A percentile compares a stretch with the other conserved stretches of the same genome.
Evolutionary conservation across 1,140 invertebrate species (phyloP).

Genomic region (Drosophila eugracilis): DNA sequence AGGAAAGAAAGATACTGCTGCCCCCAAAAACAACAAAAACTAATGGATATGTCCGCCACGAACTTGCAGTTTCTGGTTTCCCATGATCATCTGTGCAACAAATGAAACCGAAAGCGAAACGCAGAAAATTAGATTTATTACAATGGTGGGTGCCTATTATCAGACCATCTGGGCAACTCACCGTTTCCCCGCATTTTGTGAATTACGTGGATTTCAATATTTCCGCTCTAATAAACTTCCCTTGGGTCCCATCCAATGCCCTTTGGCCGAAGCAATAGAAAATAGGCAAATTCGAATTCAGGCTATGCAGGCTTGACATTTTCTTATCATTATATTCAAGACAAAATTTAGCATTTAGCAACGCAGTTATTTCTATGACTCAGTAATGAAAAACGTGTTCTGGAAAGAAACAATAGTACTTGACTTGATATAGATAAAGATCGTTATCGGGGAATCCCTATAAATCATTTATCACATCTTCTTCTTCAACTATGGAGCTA

Average conservation of each 20-base stretch:
- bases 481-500: background rate
- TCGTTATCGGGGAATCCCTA: background rate
- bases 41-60: constrained; percentile 41
- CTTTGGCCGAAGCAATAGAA: background rate
- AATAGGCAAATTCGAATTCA: background rate
- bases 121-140: constrained; percentile 32
- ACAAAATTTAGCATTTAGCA: background rate
- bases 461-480: background rate
- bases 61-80: constrained; percentile 13
- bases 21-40: constrained; percentile 6
- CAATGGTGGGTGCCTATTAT: constrained; percentile 56
- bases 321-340: constrained; percentile 7
- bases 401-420: background rate
- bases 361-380: constrained; percentile 4
- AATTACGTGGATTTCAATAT: constrained; percentile 12
- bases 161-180: constrained; percentile 24
- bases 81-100: constrained; percentile 35
- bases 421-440: background rate
- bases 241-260: background rate
- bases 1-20: constrained; percentile 7
- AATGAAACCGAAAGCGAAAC: constrained; percentile 46
- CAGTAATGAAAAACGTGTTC: background rate
- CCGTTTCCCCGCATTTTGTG: background rate
- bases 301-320: background rate
- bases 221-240: constrained; percentile 56